Evolutionary conservation across 2,888 invertebrate species (phyloP), one percentile per base, ranked within the genome.

Genomic region (Germaria angustata): DNA sequence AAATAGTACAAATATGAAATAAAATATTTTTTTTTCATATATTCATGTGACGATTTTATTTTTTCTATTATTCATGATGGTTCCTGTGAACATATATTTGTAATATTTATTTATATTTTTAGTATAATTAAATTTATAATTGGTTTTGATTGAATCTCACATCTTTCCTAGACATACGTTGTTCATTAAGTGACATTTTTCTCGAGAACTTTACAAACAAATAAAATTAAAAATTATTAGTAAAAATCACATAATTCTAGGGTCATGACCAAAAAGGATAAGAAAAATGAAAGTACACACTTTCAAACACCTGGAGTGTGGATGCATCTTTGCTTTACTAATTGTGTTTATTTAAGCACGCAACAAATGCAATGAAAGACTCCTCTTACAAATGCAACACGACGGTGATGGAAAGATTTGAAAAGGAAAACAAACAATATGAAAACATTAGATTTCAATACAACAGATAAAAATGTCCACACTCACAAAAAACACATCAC

Each of bases 401-500:
- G 51, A 65, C 28, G 51, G 59, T 77, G 81, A 81, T 57, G 53
- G 71, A 59, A 76, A 66, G 68, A 28, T 28, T 7, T 68, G 32
- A 51, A 11, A 32, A 59, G 17, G 53, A 73, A 59, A 57, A 65
- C 65, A 66, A 39, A 59, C 41, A 34, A 41, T 76, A 81, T 66
- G 80, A 76, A 84, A 84, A 84, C 84, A 85, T 80, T 78, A 59
- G 85, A 85, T 85, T 84, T 84, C 85, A 68, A 81, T 69, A 53
- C 79, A 73, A 82, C 49, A 80, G 85, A 85, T 85, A 84, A 84
- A 84, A 84, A 46, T 84, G 81, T 84, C 77, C 69, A 75, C 81
- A 82, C 78, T 79, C 69, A 68, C 69, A 59, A 51, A 51, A 75
- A 82, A 82, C 53, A 79, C 78, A 82, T 82, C 81, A 82, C 63